A percentile compares a stretch with the other conserved stretches of the same genome.
Evolutionary conservation across 2,797 vertebrate genomes (phyloP).

Genomic region (Pipistrellus pipistrellus): DNA sequence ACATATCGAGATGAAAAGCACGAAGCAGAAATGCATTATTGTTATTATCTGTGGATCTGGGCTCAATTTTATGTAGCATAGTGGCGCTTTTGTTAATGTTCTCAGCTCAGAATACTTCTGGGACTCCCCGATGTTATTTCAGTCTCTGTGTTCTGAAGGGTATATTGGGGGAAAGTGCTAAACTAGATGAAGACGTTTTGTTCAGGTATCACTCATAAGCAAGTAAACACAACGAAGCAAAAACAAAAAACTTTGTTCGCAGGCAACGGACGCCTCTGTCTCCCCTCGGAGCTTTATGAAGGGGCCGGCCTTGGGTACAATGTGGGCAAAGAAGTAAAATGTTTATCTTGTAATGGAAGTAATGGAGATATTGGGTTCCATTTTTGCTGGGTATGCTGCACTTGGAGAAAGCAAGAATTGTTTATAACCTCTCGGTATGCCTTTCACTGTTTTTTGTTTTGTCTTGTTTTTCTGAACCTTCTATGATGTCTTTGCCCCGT

Average conservation of each 20-base stretch:
- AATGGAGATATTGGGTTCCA: constrained; percentile 74
- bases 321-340: constrained; percentile 64
- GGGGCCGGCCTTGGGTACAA: constrained; percentile 51
- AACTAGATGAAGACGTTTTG: constrained; percentile 66
- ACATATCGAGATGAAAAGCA: constrained; percentile 73
- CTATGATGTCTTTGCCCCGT: constrained; percentile 57
- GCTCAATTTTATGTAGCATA: constrained; percentile 77
- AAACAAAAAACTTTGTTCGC: constrained; percentile 64
- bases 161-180: constrained; percentile 63
- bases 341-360: constrained; percentile 82
- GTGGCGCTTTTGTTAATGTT: constrained; percentile 74
- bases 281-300: constrained; percentile 27
- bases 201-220: constrained; percentile 70
- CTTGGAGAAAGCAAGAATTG: constrained; percentile 77
- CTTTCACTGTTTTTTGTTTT: constrained; percentile 49
- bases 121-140: constrained; percentile 81
- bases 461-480: constrained; percentile 67
- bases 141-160: constrained; percentile 66
- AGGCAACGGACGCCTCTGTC: constrained; percentile 41
- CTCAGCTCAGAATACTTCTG: constrained; percentile 80
- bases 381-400: constrained; percentile 70
- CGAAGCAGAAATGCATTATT: constrained; percentile 71
- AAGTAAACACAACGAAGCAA: constrained; percentile 70
- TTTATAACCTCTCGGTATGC: constrained; percentile 59
- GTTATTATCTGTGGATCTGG: constrained; percentile 77